Evolutionary conservation across 2,797 vertebrate species (phyloP).

Genomic region (Urocyon cinereoargenteus): DNA sequence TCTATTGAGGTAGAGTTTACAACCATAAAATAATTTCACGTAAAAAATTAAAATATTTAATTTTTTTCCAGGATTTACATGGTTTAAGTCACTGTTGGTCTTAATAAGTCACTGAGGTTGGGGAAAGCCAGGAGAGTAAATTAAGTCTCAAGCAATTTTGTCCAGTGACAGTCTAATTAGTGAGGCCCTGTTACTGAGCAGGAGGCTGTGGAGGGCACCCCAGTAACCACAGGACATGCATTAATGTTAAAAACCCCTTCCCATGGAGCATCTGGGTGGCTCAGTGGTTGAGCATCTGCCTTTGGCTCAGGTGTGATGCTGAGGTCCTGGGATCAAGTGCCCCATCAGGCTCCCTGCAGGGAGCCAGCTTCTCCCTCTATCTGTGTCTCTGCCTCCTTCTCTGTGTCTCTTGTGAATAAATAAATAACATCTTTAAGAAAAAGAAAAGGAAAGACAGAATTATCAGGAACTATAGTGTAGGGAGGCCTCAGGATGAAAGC

Average conservation of each 20-base stretch:
- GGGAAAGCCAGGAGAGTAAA: constrained; percentile 59
- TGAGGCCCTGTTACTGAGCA: constrained; percentile 65
- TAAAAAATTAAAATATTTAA: too few relatives aligned
- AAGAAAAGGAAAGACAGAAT: not conserved
- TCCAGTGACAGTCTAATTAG: constrained; percentile 57
- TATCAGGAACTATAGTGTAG: not conserved
- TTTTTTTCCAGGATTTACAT: constrained; percentile 63
- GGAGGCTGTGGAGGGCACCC: not conserved
- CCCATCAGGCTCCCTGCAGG: not conserved
- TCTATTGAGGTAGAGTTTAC: not conserved
- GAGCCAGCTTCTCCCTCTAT: not conserved
- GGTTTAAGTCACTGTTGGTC: constrained; percentile 79
- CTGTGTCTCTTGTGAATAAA: not conserved
- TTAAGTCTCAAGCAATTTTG: constrained; percentile 52
- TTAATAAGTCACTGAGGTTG: constrained; percentile 41
- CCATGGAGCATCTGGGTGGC: not conserved
- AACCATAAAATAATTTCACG: not conserved
- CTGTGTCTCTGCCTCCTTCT: not conserved
- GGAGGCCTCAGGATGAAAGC: not conserved
- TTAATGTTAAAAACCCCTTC: constrained; percentile 11
- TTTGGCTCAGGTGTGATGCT: not conserved
- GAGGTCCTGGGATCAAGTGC: not conserved
- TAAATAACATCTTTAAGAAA: too few relatives aligned
- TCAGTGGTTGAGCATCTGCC: not conserved
- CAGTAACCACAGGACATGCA: not conserved